Evolutionary conservation across 2,888 invertebrate genomes (phyloP), one percentile per base, ranked within the genome.

Genomic region (Agrenia bidenticulata): DNA sequence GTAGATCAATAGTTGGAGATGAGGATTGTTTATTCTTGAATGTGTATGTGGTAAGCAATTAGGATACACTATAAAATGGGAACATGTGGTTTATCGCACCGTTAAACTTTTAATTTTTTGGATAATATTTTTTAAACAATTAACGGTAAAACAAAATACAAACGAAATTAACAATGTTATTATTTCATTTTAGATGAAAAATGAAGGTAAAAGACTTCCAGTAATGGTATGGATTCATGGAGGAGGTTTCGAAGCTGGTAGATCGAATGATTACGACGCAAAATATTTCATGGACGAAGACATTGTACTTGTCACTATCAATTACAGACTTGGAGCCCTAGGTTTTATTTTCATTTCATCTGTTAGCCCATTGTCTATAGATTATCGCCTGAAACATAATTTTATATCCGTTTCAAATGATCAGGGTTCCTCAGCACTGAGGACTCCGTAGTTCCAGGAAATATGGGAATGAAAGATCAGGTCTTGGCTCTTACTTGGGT

Each of bases 231-330:
- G 49, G 51, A 53, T 67, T 13, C 61, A 67, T 39, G 59, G 57
- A 1, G 67, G 67, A 15, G 58, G 54, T 1, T 67, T 50, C 49
- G 17, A 11, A 17, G 27, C 5, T 23, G 51, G 64, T 7, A 50
- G 60, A 17, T 56, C 64, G 11, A 49, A 67, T 37, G 60, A 42
- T 19, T 64, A 49, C 39, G 61, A 64, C 9, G 56, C 64, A 49
- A 64, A 64, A 32, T 67, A 63, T 55, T 62, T 64, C 32, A 64
- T 55, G 45, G 67, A 67, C 37, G 67, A 67, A 24, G 51, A 51
- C 50, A 58, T 64, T 2, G 54, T 67, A 50, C 23, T 64, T 7
- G 64, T 67, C 2, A 39, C 67, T 17, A 45, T 67, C n/a, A 64
- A 64, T 23, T 67, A 64, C 50, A 42, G 67, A 49, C 24, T 67